Conservation (phyloP, 1,140 invertebrate genomes). For the Ephestia elutella region DNA sequence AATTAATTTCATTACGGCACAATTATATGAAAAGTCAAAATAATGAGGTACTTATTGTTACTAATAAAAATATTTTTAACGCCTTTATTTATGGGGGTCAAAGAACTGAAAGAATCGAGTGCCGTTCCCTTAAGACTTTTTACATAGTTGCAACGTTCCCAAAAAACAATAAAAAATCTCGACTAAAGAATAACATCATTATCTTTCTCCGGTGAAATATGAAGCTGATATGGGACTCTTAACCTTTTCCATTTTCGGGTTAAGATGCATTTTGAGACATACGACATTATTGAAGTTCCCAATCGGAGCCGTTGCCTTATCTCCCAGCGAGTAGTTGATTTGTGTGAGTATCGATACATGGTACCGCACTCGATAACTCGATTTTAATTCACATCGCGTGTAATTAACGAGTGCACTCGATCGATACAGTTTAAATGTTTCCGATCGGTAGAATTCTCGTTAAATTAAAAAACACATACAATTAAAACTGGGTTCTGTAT, state of each 20-base stretch:
- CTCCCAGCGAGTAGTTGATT: slow-evolving; percentile 21
- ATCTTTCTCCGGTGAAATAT: slow-evolving; percentile 26
- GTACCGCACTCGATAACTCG: slow-evolving; percentile 23
- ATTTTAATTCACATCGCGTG: slow-evolving; percentile 20
- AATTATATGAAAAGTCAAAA: too few species aligned
- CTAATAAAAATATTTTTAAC: not conserved
- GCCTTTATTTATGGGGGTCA: not conserved
- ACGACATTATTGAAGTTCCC: slow-evolving; percentile 13
- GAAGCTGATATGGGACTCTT: slow-evolving; percentile 19
- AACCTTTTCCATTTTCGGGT: slow-evolving; percentile 25
- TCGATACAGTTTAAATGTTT: slow-evolving; percentile 45
- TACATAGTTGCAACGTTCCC: slow-evolving; percentile 23
- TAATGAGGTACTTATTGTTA: not conserved
- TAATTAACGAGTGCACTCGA: slow-evolving; percentile 34
- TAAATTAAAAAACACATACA: slow-evolving; percentile 15
- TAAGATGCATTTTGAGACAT: slow-evolving; percentile 18
- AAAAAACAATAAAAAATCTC: slow-evolving; percentile 22
- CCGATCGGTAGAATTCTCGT: slow-evolving; percentile 37
- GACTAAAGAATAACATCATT: slow-evolving; percentile 26
- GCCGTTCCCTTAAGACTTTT: not conserved
- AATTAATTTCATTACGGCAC: too few species aligned
- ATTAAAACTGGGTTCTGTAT: slow-evolving; percentile 8
- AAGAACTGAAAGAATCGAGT: not conserved
- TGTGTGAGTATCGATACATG: slow-evolving; percentile 23
- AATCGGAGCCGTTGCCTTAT: slow-evolving; percentile 11